phyloP scores from a whole-genome alignment of 2,888 invertebrate genomes.

The Mactromeris polynyma region DNA sequence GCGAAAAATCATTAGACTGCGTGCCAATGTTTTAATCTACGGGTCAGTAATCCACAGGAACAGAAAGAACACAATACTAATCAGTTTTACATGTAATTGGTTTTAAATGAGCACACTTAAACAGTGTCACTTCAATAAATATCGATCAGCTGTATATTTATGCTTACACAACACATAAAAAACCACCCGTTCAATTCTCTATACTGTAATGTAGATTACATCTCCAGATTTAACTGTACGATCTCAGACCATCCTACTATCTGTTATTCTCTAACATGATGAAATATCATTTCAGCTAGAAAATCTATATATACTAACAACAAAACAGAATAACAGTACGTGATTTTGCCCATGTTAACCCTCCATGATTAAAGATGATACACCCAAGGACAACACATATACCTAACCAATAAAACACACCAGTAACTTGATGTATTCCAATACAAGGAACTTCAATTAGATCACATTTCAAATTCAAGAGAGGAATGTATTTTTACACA shows the following conservation, averaged over 20 bases:
- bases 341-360: not conserved
- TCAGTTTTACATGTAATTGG: constrained; percentile 32
- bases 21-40: constrained; percentile 3
- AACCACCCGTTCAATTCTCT: not conserved
- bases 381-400: not conserved
- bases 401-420: not conserved
- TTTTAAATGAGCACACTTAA: constrained; percentile 42
- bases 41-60: constrained; percentile 5
- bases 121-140: constrained; percentile 36
- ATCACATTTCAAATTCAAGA: not conserved
- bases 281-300: not conserved
- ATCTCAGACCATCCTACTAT: not conserved
- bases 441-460: not conserved
- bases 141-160: constrained; percentile 18
- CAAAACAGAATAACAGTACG: not conserved
- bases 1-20: not conserved
- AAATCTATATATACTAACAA: not conserved
- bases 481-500: not conserved
- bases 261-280: not conserved
- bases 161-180: constrained; percentile 9
- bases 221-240: not conserved
- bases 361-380: too few species aligned
- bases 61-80: not conserved
- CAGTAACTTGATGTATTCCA: not conserved
- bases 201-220: not conserved